phyloP scores from a whole-genome alignment of 2,888 invertebrate genomes.

The Lochmaea crataegi region DNA sequence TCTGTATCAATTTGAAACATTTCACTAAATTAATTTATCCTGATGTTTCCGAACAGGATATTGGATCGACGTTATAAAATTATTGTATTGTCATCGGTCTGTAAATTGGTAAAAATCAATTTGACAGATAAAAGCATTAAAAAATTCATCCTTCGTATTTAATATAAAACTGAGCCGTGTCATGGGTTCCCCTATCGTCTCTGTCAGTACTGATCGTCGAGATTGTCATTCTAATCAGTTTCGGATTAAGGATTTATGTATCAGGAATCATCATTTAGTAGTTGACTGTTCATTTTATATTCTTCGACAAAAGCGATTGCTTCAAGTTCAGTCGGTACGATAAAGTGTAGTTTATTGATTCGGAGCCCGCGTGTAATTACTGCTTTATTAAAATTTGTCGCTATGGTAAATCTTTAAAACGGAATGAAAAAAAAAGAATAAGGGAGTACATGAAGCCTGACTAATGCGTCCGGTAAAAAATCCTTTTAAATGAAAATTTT shows the following conservation, averaged over 20 bases:
- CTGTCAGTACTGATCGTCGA: conserved; percentile 8
- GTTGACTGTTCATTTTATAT: conserved; percentile 37
- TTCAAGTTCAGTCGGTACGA: conserved; percentile 18
- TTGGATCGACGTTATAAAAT: too few relatives aligned
- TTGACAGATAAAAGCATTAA: too few relatives aligned
- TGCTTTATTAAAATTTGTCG: conserved; percentile 15
- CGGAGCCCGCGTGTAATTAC: conserved; percentile 14
- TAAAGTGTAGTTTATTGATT: conserved; percentile 27
- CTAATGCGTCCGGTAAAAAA: not conserved
- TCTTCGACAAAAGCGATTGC: conserved; percentile 20
- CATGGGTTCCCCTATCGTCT: not conserved
- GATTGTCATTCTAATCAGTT: conserved; percentile 40
- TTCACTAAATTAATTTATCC: too few relatives aligned
- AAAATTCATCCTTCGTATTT: not conserved
- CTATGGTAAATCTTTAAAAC: not conserved
- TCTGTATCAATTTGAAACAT: too few relatives aligned
- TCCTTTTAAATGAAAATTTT: not conserved
- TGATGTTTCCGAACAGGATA: too few relatives aligned
- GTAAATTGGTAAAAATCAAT: too few relatives aligned
- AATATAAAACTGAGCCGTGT: not conserved
- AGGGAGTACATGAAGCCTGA: not conserved
- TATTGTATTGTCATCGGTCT: too few relatives aligned
- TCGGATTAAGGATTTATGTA: conserved; percentile 39
- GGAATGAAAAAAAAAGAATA: not conserved
- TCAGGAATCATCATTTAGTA: conserved; percentile 14